phyloP scores from a whole-genome alignment of 2,888 invertebrate species.

The Sycophila texana region DNA sequence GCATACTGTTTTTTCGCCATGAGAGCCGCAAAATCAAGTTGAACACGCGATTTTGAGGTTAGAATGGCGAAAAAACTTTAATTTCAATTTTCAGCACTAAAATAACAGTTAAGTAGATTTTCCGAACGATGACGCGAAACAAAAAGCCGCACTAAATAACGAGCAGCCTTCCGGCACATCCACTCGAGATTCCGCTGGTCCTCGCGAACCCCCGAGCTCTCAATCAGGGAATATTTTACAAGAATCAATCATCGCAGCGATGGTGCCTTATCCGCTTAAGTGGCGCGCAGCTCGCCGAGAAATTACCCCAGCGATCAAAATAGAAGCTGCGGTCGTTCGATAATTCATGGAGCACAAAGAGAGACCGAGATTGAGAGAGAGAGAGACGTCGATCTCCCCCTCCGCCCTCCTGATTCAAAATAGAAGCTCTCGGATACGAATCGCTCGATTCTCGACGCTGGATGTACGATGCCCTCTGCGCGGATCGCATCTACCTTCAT shows the following conservation, averaged over 20 bases:
- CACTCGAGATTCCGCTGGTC: background rate
- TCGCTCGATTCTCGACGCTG: conserved; percentile 23
- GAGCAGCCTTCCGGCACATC: background rate
- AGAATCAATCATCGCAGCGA: conserved; percentile 17
- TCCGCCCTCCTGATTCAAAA: background rate
- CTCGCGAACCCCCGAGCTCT: background rate
- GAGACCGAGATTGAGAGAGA: background rate
- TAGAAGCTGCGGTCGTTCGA: conserved; percentile 27
- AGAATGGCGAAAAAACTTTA: too few relatives aligned
- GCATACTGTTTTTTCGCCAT: too few relatives aligned
- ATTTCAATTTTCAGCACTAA: too few relatives aligned
- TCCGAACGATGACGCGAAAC: too few relatives aligned
- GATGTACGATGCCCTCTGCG: background rate
- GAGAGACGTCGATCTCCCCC: too few relatives aligned
- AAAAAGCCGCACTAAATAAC: too few relatives aligned
- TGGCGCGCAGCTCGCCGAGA: background rate
- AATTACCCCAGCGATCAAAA: conserved; percentile 24
- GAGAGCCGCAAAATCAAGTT: too few relatives aligned
- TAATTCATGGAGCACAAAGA: conserved; percentile 15
- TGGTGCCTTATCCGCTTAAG: conserved; percentile 7
- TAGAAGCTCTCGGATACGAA: conserved; percentile 15
- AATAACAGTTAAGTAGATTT: too few relatives aligned
- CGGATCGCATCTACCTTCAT: background rate
- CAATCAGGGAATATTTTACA: conserved; percentile 17
- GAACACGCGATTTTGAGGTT: too few relatives aligned